phyloP scores from a whole-genome alignment of 1,140 invertebrate species.

The Drosophila ironensis region DNA sequence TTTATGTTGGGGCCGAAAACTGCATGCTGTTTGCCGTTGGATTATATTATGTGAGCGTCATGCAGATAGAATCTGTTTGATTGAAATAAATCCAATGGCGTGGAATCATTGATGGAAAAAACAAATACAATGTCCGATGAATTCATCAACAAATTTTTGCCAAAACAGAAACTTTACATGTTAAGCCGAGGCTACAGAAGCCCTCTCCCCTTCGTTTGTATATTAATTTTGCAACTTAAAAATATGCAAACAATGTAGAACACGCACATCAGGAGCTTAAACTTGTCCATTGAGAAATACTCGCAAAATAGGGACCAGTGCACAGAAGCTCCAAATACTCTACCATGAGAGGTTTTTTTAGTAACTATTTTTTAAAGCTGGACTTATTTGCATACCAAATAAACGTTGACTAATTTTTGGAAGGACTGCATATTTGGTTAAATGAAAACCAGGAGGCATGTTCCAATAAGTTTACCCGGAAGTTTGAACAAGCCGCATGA shows the following conservation, averaged over 20 bases:
- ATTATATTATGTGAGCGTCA: background rate
- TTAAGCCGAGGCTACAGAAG: background rate
- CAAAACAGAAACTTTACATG: background rate
- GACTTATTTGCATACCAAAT: too few species aligned
- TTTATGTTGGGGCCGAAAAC: conserved; percentile 8
- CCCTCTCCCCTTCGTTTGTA: conserved; percentile 34
- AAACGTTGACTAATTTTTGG: too few species aligned
- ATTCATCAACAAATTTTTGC: background rate
- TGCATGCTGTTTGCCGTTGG: conserved; percentile 15
- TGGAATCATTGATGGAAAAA: conserved; percentile 20
- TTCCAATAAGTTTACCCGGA: background rate
- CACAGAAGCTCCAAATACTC: too few species aligned
- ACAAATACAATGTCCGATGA: background rate
- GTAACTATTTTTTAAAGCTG: background rate
- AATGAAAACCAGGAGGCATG: background rate
- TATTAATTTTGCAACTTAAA: conserved; percentile 52
- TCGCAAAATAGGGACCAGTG: background rate
- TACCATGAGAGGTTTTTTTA: background rate
- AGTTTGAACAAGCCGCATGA: background rate
- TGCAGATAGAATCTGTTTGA: conserved; percentile 10
- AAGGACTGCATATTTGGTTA: background rate
- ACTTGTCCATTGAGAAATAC: conserved; percentile 3
- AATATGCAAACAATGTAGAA: conserved; percentile 70
- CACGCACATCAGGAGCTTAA: conserved; percentile 33
- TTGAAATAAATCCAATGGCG: conserved; percentile 11